A percentile compares a stretch with the other conserved stretches of the same genome.
Evolutionary conservation across 2,888 invertebrate species (phyloP).

Genomic region (Heliconius sara): DNA sequence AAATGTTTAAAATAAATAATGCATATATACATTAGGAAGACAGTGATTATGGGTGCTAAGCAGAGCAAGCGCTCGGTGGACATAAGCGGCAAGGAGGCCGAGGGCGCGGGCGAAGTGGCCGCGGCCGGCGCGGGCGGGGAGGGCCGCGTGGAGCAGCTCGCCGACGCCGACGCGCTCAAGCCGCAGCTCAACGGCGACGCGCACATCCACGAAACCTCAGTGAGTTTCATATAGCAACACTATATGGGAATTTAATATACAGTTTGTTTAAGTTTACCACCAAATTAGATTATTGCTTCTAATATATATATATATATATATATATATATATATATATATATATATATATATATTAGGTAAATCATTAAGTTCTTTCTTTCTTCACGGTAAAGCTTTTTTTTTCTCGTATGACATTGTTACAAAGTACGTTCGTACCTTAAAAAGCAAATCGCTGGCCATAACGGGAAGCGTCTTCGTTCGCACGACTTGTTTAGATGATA

Average conservation of each 20-base stretch:
- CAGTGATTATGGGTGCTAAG: conserved; percentile 89
- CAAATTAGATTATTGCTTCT: too few species aligned
- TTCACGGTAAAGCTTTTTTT: neutral
- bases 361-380: neutral
- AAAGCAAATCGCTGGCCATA: conserved; percentile 1
- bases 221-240: conserved; percentile 60
- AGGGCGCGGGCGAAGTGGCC: conserved; percentile 81
- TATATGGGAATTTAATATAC: too few species aligned
- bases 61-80: conserved; percentile 95
- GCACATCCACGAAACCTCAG: conserved; percentile 85
- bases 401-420: neutral
- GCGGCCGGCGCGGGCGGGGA: conserved; percentile 85
- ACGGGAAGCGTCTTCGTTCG: conserved; percentile 18
- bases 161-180: conserved; percentile 88
- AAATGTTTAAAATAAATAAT: neutral
- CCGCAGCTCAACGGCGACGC: conserved; percentile 90
- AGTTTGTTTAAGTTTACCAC: too few species aligned
- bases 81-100: conserved; percentile 89
- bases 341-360: too few species aligned
- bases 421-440: neutral
- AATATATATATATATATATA: neutral
- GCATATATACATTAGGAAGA: neutral
- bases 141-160: conserved; percentile 90
- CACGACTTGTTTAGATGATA: conserved; percentile 8
- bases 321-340: too few species aligned